Evolutionary conservation across 2,888 invertebrate species (phyloP).

Genomic region (Molorchus minor): DNA sequence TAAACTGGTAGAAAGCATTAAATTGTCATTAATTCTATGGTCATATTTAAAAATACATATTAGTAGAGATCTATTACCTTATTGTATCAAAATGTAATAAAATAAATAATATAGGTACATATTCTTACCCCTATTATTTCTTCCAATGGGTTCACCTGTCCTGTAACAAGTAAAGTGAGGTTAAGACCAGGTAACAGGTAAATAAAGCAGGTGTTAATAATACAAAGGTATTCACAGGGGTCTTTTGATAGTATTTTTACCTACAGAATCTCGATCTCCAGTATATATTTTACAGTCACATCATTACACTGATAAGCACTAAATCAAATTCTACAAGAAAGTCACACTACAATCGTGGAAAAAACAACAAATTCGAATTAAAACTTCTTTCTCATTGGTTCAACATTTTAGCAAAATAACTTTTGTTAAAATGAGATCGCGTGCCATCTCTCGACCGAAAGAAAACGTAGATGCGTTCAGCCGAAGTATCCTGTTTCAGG

Average conservation of each 20-base stretch:
- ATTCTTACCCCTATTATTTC: background rate
- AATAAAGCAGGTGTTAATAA: conserved; percentile 18
- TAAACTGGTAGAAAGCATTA: too few relatives aligned
- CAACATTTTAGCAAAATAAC: background rate
- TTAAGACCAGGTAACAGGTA: conserved; percentile 17
- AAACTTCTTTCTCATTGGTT: conserved; percentile 22
- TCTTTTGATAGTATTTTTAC: background rate
- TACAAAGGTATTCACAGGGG: background rate
- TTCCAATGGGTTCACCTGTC: background rate
- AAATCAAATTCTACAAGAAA: background rate
- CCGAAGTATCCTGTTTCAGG: too few relatives aligned
- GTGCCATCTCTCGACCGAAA: background rate
- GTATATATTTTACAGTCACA: background rate
- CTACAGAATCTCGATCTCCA: background rate
- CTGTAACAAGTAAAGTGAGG: conserved; percentile 19
- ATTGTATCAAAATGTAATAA: background rate
- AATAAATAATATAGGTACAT: too few relatives aligned
- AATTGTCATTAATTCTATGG: too few relatives aligned
- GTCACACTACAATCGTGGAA: background rate
- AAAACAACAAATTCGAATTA: conserved; percentile 16
- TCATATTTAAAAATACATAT: too few relatives aligned
- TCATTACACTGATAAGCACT: conserved; percentile 8
- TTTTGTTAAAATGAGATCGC: background rate
- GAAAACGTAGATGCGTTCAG: too few relatives aligned
- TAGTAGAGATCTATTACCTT: background rate